Conservation (phyloP, 2,888 invertebrate species). For the Sceliomorpha sp. region DNA sequence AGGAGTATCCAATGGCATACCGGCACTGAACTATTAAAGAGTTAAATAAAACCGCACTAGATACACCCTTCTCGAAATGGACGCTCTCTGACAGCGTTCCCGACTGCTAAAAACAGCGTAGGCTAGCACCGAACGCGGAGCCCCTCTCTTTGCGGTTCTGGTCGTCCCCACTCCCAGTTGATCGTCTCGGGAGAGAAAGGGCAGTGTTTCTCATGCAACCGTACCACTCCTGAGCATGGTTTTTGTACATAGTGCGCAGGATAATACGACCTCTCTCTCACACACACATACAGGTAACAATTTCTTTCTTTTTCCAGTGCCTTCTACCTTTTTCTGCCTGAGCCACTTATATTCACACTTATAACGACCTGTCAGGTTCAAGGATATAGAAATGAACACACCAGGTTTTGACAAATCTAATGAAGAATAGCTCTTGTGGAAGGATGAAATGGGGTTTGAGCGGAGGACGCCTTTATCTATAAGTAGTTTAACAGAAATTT, state of each 20-base stretch:
- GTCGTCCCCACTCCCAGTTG: constrained; percentile 54
- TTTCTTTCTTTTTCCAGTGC: constrained; percentile 25
- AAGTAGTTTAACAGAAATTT: no score
- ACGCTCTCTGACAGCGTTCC: constrained; percentile 69
- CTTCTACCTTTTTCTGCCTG: constrained; percentile 15
- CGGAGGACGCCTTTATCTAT: no score
- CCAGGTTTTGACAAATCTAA: neutral
- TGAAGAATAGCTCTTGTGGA: neutral
- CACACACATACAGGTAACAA: neutral
- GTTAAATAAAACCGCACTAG: constrained; percentile 29
- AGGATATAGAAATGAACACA: constrained; percentile 24
- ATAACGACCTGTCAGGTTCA: constrained; percentile 24
- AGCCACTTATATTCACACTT: constrained; percentile 19
- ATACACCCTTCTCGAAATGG: constrained; percentile 60
- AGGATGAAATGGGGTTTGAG: neutral
- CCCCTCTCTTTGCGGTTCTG: constrained; percentile 49
- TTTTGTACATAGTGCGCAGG: constrained; percentile 30
- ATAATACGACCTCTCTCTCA: constrained; percentile 5
- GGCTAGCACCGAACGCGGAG: constrained; percentile 62
- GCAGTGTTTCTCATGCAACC: constrained; percentile 71
- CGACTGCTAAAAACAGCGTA: constrained; percentile 71
- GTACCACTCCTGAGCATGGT: constrained; percentile 37
- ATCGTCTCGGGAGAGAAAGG: constrained; percentile 73
- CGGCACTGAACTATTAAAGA: no score
- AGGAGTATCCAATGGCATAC: no score